phyloP scores from a whole-genome alignment of 2,113 vertebrate genomes.

The Aix galericulata region DNA sequence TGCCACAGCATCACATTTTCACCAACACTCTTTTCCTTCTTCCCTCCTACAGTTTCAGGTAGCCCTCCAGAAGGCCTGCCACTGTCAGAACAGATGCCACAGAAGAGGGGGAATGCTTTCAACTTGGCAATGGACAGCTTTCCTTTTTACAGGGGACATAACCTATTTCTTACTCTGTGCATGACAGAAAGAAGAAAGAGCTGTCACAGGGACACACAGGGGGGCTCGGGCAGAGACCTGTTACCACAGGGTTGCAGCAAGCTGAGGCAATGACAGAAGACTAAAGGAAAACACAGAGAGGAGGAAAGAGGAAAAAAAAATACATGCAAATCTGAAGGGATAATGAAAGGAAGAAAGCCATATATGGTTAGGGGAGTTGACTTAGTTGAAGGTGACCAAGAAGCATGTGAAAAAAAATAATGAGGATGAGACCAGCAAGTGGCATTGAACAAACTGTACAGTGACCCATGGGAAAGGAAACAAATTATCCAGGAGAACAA shows the following conservation, averaged over 20 bases:
- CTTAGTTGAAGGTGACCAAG: neutral
- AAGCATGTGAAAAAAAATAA: neutral
- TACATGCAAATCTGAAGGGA: neutral
- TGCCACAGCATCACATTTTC: neutral
- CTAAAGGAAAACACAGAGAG: neutral
- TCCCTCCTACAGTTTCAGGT: neutral
- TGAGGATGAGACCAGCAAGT: neutral
- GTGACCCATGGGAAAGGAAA: neutral
- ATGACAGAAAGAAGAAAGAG: neutral
- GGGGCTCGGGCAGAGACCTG: neutral
- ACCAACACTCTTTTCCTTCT: neutral
- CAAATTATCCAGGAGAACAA: neutral
- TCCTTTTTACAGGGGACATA: neutral
- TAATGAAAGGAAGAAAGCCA: neutral
- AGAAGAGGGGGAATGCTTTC: neutral
- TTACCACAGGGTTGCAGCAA: neutral
- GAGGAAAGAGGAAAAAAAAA: neutral
- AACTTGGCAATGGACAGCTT: neutral
- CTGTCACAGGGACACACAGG: neutral
- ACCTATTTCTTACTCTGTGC: neutral
- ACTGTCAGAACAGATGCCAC: neutral
- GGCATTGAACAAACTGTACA: neutral
- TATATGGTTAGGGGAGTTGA: neutral
- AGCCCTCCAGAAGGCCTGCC: neutral
- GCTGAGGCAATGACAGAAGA: neutral